Percentiles rank a stretch among this genome's conserved stretches.
phyloP scores from a whole-genome alignment of 2,113 vertebrate species.

The Scomber scombrus region DNA sequence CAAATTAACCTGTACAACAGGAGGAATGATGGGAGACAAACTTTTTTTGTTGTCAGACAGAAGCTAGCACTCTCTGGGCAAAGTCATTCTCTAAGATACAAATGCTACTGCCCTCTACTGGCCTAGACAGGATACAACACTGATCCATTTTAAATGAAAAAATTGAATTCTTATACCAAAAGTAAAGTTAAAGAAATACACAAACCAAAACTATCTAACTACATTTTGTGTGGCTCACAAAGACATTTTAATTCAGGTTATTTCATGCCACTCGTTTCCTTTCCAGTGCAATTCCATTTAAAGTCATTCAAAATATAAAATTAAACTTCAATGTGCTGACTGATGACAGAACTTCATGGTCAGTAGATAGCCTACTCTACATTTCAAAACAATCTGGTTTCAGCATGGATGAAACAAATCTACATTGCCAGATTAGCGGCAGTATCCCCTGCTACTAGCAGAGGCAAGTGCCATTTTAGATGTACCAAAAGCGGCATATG shows the following conservation, averaged over 20 bases:
- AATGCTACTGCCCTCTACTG: too few relatives aligned
- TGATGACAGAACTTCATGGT: constrained; percentile 6
- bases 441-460: not conserved
- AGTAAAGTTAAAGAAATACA: too few relatives aligned
- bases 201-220: too few relatives aligned
- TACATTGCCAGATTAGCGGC: not conserved
- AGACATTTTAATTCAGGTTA: constrained; percentile 4
- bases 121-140: too few relatives aligned
- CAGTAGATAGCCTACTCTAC: not conserved
- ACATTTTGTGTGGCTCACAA: too few relatives aligned
- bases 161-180: too few relatives aligned
- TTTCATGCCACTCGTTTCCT: constrained; percentile 12
- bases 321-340: constrained; percentile 1
- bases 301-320: constrained; percentile 1
- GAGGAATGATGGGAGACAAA: too few relatives aligned
- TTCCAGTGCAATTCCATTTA: constrained; percentile 13
- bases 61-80: too few relatives aligned
- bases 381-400: not conserved
- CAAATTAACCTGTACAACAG: too few relatives aligned
- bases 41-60: too few relatives aligned
- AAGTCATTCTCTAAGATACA: too few relatives aligned
- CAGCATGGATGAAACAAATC: not conserved
- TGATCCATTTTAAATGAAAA: too few relatives aligned
- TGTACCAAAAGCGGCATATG: constrained; percentile 36
- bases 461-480: constrained; percentile 21